Evolutionary conservation across 1,140 invertebrate genomes (phyloP), one percentile per base, ranked within the genome.

Genomic region (Dendrolimus kikuchii): DNA sequence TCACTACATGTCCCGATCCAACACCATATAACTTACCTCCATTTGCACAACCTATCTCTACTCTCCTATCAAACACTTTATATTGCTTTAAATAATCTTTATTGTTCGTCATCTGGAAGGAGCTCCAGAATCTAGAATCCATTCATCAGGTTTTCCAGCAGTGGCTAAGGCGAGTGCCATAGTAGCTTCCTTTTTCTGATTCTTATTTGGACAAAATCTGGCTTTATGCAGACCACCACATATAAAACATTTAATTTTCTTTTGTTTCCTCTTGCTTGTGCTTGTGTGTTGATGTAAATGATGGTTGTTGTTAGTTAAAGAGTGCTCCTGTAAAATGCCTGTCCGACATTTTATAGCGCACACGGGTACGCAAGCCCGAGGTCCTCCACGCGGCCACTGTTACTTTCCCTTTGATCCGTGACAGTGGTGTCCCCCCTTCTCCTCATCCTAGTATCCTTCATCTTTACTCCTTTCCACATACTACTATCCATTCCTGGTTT

Each of bases 41-140:
- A 23, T 23, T 23, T 3, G 23, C 23, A 23, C 23, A 23, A 23
- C 23, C 23, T 23, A 23, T 23, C 23, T 23, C 23, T 23, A 23
- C 23, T 23, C 23, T 23, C 23, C 23, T 23, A 23, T 23, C 23
- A 23, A 23, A 23, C 23, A 23, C 41, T 3, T 42, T 42, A 7
- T 42, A 37, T 5, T 38, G 4, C n/a, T 38, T 48, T 2, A 48
- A 38, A 23, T 38, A 48, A 23, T 8, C 9, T 38, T 38, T 48
- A 38, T 36, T 10, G n/a, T 48, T 48, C 10, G 46, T 48, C 46
- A 48, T 48, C 2, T 48, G 46, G 5, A 7, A 38, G 2, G 46
- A 37, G 46, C 46, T 36, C 46, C 46, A 37, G 46, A 36, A 37
- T 48, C 46, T 5, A 48, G 8, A 5, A 48, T 38, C 46, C 46